Conservation (phyloP, 2,113 vertebrate genomes). For the Oxygymnocypris stewartii region DNA sequence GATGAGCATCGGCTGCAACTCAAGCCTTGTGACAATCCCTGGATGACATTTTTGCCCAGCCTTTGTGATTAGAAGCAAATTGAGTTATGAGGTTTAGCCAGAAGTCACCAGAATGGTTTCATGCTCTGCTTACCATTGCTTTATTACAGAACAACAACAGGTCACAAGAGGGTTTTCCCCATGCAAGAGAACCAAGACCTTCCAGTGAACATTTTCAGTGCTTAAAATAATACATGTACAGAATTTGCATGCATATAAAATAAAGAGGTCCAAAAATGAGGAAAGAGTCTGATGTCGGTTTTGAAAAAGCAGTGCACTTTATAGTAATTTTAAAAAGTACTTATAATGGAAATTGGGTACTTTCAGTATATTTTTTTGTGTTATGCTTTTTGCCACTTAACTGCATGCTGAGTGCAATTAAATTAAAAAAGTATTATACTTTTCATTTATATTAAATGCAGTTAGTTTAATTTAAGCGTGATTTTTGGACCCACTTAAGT, state of each 20-base stretch:
- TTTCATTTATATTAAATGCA: not conserved
- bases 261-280: not conserved
- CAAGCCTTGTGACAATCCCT: slow-evolving; percentile 27
- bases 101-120: slow-evolving; percentile 14
- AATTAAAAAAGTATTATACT: not conserved
- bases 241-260: not conserved
- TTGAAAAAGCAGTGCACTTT: not conserved
- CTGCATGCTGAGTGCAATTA: not conserved
- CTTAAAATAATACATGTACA: not conserved
- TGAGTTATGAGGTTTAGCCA: not conserved
- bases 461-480: not conserved
- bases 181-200: not conserved
- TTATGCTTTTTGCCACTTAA: not conserved
- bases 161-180: slow-evolving; percentile 1
- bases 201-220: not conserved
- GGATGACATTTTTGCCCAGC: too few species aligned
- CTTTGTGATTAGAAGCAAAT: slow-evolving; percentile 20
- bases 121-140: not conserved
- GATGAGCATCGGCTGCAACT: not conserved
- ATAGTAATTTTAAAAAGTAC: not conserved
- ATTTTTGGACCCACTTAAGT: not conserved
- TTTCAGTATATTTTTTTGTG: not conserved
- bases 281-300: not conserved
- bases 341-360: not conserved
- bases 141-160: slow-evolving; percentile 9